Evolutionary conservation across 1,140 invertebrate genomes (phyloP).

Genomic region (Muscidifurax raptorellus): DNA sequence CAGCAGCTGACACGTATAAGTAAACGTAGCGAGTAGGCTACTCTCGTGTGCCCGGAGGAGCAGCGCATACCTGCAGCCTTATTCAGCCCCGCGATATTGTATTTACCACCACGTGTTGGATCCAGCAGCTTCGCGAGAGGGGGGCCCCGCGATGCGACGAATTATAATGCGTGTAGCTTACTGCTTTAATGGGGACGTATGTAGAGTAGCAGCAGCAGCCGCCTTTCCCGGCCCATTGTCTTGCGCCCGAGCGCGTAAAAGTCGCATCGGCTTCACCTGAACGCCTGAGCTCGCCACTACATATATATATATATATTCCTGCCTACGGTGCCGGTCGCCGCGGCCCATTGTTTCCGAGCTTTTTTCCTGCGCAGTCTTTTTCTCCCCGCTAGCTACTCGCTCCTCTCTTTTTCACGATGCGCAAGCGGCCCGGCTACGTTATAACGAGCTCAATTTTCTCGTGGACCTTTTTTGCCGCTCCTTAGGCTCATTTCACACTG

Average conservation of each 20-base stretch:
- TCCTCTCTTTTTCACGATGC: constrained; percentile 43
- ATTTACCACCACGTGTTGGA: constrained; percentile 45
- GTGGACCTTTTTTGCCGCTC: background rate
- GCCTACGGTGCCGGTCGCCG: no score
- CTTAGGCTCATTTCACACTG: background rate
- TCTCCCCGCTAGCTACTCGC: constrained; percentile 58
- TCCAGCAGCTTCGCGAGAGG: constrained; percentile 8
- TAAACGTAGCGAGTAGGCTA: constrained; percentile 16
- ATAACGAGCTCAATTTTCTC: constrained; percentile 32
- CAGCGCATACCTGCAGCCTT: background rate
- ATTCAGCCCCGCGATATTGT: constrained; percentile 43
- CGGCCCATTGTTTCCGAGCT: constrained; percentile 61
- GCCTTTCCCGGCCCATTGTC: constrained; percentile 62
- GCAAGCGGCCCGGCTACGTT: background rate
- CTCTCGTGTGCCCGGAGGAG: background rate
- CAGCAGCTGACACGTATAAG: background rate
- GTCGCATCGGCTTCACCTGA: constrained; percentile 66
- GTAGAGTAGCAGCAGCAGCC: constrained; percentile 65
- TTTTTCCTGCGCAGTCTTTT: constrained; percentile 59
- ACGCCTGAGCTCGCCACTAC: constrained; percentile 40
- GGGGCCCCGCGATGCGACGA: constrained; percentile 45
- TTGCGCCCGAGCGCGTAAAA: constrained; percentile 55
- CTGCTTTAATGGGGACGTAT: constrained; percentile 71
- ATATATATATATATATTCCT: no score
- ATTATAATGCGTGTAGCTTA: constrained; percentile 68